A percentile compares a stretch with the other conserved stretches of the same genome.
These are phyloP conservation scores for Taxidea taxus DNA, from an alignment of 2,113 vertebrate genomes.

Conservation along the genomic window DNA sequence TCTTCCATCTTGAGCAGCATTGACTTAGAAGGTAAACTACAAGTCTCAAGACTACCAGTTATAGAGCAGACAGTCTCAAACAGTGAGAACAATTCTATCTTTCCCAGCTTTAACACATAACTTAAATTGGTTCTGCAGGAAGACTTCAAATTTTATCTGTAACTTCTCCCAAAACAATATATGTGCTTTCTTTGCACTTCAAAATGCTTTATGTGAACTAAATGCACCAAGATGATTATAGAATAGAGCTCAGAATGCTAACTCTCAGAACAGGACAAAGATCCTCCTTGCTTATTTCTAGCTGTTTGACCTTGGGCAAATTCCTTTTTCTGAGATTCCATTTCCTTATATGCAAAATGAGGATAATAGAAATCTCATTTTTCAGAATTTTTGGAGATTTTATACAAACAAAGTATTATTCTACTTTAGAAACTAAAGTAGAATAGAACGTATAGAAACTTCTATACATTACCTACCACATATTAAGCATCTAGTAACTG, in stretches of 20 bases:
- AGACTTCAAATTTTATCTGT: background rate
- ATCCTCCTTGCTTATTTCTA: background rate
- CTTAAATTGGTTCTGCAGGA: background rate
- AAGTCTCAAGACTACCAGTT: background rate
- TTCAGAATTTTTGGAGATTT: background rate
- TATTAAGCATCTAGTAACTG: background rate
- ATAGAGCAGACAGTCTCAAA: background rate
- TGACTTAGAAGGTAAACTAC: background rate
- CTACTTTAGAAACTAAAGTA: slow-evolving; percentile 27
- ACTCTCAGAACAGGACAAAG: slow-evolving; percentile 8
- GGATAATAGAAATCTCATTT: background rate
- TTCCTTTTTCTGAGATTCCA: background rate
- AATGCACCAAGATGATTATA: background rate
- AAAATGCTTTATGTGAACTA: slow-evolving; percentile 22
- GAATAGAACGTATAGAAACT: no score
- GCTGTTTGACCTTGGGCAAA: background rate
- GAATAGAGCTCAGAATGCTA: background rate
- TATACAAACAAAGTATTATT: background rate
- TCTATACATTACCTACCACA: background rate
- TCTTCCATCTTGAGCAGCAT: background rate
- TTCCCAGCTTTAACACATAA: background rate
- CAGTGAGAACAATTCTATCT: background rate
- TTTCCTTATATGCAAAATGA: slow-evolving; percentile 9
- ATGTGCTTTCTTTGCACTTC: background rate
- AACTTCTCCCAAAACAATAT: background rate